These are phyloP conservation scores for Acromyrmex charruanus DNA, from an alignment of 1,140 invertebrate species.

Conservation along the genomic window DNA sequence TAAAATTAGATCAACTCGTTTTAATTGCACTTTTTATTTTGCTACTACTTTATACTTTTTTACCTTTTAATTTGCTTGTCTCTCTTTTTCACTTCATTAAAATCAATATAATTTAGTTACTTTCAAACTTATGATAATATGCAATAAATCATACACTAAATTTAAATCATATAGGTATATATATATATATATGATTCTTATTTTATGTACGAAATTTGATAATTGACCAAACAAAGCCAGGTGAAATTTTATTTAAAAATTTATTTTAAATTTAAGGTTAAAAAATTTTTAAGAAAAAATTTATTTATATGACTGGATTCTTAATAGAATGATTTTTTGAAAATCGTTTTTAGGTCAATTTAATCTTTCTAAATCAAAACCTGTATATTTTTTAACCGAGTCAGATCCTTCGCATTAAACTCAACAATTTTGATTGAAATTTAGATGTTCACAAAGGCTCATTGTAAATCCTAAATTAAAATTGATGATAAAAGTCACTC, in stretches of 20 bases:
- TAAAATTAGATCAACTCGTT: conserved; percentile 35
- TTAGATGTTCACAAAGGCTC: not conserved
- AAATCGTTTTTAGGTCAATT: not conserved
- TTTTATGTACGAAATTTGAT: not conserved
- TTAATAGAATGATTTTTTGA: not conserved
- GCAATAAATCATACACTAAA: not conserved
- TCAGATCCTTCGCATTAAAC: not conserved
- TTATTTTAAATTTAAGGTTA: not conserved
- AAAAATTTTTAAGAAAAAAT: not conserved
- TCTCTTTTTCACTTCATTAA: not conserved
- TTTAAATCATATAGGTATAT: not conserved
- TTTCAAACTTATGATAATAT: not conserved
- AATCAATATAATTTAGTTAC: conserved; percentile 6
- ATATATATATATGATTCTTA: not conserved
- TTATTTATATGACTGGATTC: not conserved
- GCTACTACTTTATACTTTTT: too few species aligned
- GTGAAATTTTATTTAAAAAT: not conserved
- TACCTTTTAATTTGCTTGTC: not conserved
- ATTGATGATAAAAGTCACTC: not conserved
- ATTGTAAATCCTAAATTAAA: not conserved
- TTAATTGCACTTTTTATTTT: conserved; percentile 30
- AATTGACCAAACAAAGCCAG: not conserved
- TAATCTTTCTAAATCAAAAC: not conserved
- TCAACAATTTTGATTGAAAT: not conserved
- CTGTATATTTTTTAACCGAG: not conserved